Evolutionary conservation across 1,140 invertebrate species (phyloP).

Genomic region (fruit fly (Drosophila melanogaster)): Release_6_plus_ISO1_MT NT_037436.4:7834501-7835000

Average conservation of each 20-base stretch:
- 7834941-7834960: slow-evolving; percentile 67
- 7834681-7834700: background rate
- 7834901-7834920: slow-evolving; percentile 26
- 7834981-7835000: slow-evolving; percentile 63
- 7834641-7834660: background rate
- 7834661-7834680: background rate
- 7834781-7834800: background rate
- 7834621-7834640: too few species aligned
- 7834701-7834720: background rate
- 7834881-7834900: slow-evolving; percentile 3
- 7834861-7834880: background rate
- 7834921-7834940: slow-evolving; percentile 7
- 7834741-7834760: slow-evolving; percentile 1
- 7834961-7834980: slow-evolving; percentile 37
- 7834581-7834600: too few species aligned
- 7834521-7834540: background rate
- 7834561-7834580: too few species aligned
- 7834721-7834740: background rate
- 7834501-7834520: background rate
- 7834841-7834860: slow-evolving; percentile 1
- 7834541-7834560: too few species aligned
- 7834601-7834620: too few species aligned
- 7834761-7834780: background rate
- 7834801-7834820: background rate
- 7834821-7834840: background rate